Base-by-base conservation (phyloP, 2,797 vertebrate genomes). In the Hyperoplus immaculatus region DNA sequence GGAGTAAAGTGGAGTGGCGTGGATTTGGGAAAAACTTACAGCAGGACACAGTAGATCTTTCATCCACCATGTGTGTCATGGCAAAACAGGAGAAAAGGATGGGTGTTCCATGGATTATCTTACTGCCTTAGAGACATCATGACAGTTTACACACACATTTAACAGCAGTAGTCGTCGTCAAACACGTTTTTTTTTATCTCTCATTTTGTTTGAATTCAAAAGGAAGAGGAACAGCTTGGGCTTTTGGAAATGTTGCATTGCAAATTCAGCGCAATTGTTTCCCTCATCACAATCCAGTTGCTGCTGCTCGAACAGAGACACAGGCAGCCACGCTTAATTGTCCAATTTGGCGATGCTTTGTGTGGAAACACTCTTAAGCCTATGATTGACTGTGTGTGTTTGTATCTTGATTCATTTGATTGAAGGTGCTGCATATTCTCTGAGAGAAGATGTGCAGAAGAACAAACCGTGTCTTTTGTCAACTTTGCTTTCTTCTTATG, bases 171-270 rank as follows among this genome's bases (percentile, higher is more conserved):
- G 71, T 76, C 36, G 18, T 85, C 83, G 18, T 85, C 83, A 88
- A 78, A 82, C 62, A 70, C 14, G 42, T 71, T 70, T 29, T 29
- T 29, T 29, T 29, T 71, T 68, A 70, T 75, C 56, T 79, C 58
- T 63, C 41, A 60, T 69, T 79, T 29, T 77, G 58, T 87, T 87
- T 87, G 86, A 89, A 84, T 62, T 77, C 76, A 51, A 62, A 72
- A 82, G 68, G 75, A 83, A 79, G 74, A 81, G 74, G 84, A 78
- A 59, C 84, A 85, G 75, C 84, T 78, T 73, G 81, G 73, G 78
- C 77, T 72, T 86, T 69, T 14, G 72, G 83, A 83, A 75, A 55
- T 66, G 65, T 69, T 76, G 58, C 60, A 78, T 77, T 29, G 63
- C 72, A 80, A 76, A 81, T 82, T 77, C 53, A 47, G 8, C 21